Evolutionary conservation across 2,797 vertebrate species (phyloP).

Genomic region (Linurgus olivaceus): DNA sequence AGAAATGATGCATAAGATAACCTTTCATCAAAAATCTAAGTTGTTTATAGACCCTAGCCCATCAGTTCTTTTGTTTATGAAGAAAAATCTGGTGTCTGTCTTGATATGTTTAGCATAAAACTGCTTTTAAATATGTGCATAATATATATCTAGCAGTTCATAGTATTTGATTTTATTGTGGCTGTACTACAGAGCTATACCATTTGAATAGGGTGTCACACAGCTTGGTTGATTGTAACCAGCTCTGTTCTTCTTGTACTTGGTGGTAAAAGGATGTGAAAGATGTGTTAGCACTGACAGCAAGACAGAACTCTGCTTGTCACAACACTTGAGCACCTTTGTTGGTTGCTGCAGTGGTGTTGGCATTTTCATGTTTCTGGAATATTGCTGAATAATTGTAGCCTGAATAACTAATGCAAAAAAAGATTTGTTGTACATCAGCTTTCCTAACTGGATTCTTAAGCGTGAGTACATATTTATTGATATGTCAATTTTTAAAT

Average conservation of each 20-base stretch:
- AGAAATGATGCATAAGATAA: not conserved
- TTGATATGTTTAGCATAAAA: not conserved
- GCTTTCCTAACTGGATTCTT: not conserved
- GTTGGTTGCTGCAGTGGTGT: not conserved
- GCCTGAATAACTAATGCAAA: not conserved
- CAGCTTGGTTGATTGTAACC: not conserved
- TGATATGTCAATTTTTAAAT: not conserved
- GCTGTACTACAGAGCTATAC: not conserved
- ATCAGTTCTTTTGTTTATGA: not conserved
- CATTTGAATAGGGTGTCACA: not conserved
- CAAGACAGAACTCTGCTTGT: not conserved
- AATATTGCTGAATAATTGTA: not conserved
- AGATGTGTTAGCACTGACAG: rapidly evolving
- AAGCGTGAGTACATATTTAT: not conserved
- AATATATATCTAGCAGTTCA: not conserved
- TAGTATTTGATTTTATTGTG: not conserved
- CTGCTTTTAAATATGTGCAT: not conserved
- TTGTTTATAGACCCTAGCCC: not conserved
- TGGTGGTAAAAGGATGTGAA: not conserved
- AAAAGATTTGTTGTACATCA: not conserved
- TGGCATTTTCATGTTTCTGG: not conserved
- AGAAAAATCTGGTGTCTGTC: not conserved
- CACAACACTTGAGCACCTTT: rapidly evolving
- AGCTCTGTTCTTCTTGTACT: not conserved
- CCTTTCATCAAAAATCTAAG: not conserved